A percentile compares a stretch with the other conserved stretches of the same genome.
phyloP scores from a whole-genome alignment of 2,113 vertebrate genomes.

The Himantopus leucocephalus region DNA sequence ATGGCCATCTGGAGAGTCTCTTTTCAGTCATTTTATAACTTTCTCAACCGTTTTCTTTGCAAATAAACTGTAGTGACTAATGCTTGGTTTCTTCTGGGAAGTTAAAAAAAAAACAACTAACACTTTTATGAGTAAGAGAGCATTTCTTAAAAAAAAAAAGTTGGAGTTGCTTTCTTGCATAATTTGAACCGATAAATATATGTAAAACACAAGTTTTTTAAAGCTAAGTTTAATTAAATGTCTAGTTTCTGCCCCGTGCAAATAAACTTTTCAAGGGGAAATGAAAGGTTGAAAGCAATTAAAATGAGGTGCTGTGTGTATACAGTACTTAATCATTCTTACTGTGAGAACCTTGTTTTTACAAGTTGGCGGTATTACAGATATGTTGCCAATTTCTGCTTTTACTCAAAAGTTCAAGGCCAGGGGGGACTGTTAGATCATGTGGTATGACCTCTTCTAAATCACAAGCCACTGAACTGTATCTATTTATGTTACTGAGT shows the following conservation, averaged over 20 bases:
- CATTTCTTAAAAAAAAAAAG: neutral
- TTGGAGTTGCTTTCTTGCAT: conserved; percentile 30
- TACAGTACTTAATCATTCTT: conserved; percentile 46
- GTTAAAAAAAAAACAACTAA: neutral
- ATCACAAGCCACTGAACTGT: conserved; percentile 12
- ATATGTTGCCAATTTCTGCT: conserved; percentile 32
- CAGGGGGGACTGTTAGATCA: neutral
- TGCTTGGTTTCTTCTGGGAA: conserved; percentile 12
- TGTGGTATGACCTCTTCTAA: conserved; percentile 25
- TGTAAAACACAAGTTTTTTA: neutral
- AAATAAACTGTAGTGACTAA: conserved; percentile 60
- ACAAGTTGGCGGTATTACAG: conserved; percentile 24
- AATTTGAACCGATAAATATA: conserved; percentile 29
- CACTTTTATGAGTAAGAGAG: conserved; percentile 11
- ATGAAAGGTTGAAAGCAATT: conserved; percentile 49
- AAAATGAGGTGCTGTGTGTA: conserved; percentile 46
- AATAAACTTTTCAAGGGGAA: conserved; percentile 35
- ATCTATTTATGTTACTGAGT: conserved; percentile 4
- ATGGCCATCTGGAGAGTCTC: conserved; percentile 54
- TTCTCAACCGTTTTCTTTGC: conserved; percentile 41
- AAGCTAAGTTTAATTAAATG: conserved; percentile 46
- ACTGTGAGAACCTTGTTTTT: conserved; percentile 55
- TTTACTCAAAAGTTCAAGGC: conserved; percentile 58
- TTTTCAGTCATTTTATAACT: conserved; percentile 58
- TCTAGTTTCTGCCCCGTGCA: conserved; percentile 10